phyloP scores from a whole-genome alignment of 1,140 invertebrate species.

The Centruroides vittatus region DNA sequence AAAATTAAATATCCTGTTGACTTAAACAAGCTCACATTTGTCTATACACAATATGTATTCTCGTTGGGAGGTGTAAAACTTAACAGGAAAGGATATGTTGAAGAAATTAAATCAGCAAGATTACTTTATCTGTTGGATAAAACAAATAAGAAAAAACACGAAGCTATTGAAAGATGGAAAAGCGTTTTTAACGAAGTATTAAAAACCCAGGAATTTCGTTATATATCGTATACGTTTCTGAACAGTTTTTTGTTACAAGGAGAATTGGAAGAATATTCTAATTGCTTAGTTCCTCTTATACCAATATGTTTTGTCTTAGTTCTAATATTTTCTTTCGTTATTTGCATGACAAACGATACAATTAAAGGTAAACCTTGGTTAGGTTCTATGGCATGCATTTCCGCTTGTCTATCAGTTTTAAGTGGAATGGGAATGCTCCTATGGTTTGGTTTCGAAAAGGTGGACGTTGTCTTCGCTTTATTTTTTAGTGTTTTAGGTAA shows the following conservation, averaged over 20 bases:
- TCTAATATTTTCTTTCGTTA: constrained; percentile 46
- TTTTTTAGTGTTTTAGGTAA: constrained; percentile 90
- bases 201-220: constrained; percentile 57
- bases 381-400: constrained; percentile 77
- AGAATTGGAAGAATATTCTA: constrained; percentile 74
- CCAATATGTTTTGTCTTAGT: constrained; percentile 59
- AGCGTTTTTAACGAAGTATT: constrained; percentile 59
- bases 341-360: constrained; percentile 65
- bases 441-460: constrained; percentile 78
- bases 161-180: constrained; percentile 73
- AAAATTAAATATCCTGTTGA: constrained; percentile 76
- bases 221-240: constrained; percentile 66
- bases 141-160: constrained; percentile 36
- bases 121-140: constrained; percentile 69
- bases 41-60: constrained; percentile 50
- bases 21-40: constrained; percentile 71
- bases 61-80: constrained; percentile 67
- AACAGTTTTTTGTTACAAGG: constrained; percentile 70
- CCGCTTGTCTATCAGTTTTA: constrained; percentile 69
- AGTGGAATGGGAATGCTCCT: constrained; percentile 80
- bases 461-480: constrained; percentile 85
- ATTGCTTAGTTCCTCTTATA: constrained; percentile 73
- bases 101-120: constrained; percentile 61
- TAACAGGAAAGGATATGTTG: constrained; percentile 50
- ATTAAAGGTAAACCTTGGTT: constrained; percentile 78